Base-by-base conservation (phyloP, 2,888 invertebrate genomes). In the Gari tellinella region DNA sequence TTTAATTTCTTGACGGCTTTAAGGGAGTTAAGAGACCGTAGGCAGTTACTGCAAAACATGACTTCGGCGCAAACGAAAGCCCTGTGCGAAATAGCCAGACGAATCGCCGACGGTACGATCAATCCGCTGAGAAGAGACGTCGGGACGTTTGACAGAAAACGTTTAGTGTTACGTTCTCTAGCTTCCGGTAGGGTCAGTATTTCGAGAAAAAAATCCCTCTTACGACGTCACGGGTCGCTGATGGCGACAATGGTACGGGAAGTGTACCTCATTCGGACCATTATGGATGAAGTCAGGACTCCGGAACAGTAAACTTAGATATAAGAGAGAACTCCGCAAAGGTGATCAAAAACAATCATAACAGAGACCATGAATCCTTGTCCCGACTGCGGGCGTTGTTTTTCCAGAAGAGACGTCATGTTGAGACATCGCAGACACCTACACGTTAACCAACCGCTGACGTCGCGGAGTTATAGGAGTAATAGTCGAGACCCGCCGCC, bases 401-500 rank as follows among this genome's bases (percentile, higher is more conserved):
- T 43, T 14, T 43, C 43, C 7, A 43, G 43, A 43, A 53, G 25
- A 15, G 38, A 53, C 38, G 53, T 31, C 53, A 53, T 53, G 53
- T 15, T 53, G 15, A n/a, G 53, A 21, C 53, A 53, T 38, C 19
- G 8, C 2, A 37, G 53, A 53, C 31, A 53, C 21, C 4, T 38
- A 52, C 52, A 52, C 19, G 17, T 7, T 19, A 2, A n/a, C 8
- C 19, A 17, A 14, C 43, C 43, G 15, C 56, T 23, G 40, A 40
- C 8, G 67, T n/a, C 57, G 17, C 55, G 53, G 38, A 31, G 10
- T 7, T 31, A 31, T 31, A 31, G 31, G 10, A 68, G 58, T 2
- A 56, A 51, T 14, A 31, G 46, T n/a, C n/a, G n/a, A n/a, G n/a
- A n/a, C 63, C 61, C 8, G 58, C 65, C 37, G 61, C 67, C 45